These are phyloP conservation scores for Gastrophryne carolinensis DNA, from an alignment of 2,797 vertebrate genomes.

Conservation along the genomic window DNA sequence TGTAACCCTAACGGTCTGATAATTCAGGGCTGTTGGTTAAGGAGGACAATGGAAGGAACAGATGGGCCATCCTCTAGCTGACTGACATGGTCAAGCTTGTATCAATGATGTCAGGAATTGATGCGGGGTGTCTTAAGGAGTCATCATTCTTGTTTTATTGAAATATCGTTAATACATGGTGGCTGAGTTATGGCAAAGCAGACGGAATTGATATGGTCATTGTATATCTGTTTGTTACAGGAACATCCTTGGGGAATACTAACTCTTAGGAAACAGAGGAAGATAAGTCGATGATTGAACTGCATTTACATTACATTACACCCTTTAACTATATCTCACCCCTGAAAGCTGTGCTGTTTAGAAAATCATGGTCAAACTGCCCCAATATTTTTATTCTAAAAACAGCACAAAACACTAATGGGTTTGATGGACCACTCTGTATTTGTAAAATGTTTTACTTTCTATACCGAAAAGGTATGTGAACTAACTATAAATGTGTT, in stretches of 20 bases:
- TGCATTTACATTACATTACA: slow-evolving; percentile 23
- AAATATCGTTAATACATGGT: slow-evolving; percentile 51
- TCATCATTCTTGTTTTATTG: slow-evolving; percentile 49
- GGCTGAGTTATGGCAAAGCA: slow-evolving; percentile 38
- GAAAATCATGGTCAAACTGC: not conserved
- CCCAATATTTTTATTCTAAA: no score
- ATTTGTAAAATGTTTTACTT: no score
- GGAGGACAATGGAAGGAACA: slow-evolving; percentile 40
- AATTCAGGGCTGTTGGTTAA: slow-evolving; percentile 26
- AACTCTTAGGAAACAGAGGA: slow-evolving; percentile 42
- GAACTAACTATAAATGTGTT: no score
- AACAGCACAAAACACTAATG: no score
- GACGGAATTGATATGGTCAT: slow-evolving; percentile 33
- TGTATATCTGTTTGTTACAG: slow-evolving; percentile 49
- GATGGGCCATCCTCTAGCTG: slow-evolving; percentile 39
- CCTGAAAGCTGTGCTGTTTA: not conserved
- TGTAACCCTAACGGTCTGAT: not conserved
- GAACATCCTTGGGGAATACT: slow-evolving; percentile 33
- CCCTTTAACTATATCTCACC: not conserved
- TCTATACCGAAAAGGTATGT: no score
- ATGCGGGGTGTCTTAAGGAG: slow-evolving; percentile 51
- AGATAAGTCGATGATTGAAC: slow-evolving; percentile 48
- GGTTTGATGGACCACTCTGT: no score
- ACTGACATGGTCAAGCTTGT: slow-evolving; percentile 43
- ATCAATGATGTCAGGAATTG: slow-evolving; percentile 48